phyloP scores from a whole-genome alignment of 1,140 invertebrate genomes.

The Choristoneura fumiferana region DNA sequence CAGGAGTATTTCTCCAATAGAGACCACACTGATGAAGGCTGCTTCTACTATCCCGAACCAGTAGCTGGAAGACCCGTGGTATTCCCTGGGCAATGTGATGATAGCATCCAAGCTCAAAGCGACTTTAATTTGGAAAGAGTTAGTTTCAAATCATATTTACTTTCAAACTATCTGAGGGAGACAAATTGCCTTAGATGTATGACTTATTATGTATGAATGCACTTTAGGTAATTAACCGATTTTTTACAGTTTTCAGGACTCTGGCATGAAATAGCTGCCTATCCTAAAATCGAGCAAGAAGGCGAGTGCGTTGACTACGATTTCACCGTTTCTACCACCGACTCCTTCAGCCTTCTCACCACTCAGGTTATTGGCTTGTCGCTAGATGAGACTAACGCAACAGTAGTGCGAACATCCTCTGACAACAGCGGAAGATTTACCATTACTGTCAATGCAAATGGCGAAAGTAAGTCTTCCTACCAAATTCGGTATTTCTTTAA shows the following conservation, averaged over 20 bases:
- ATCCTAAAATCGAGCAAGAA: constrained; percentile 44
- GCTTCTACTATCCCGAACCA: constrained; percentile 62
- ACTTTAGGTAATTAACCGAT: neutral
- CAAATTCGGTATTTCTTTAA: constrained; percentile 32
- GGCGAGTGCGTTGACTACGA: constrained; percentile 54
- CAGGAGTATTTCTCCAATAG: constrained; percentile 38
- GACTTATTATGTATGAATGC: too few relatives aligned
- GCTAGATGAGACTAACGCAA: constrained; percentile 29
- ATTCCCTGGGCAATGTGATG: constrained; percentile 58
- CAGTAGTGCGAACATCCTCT: constrained; percentile 28
- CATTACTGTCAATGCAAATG: constrained; percentile 28
- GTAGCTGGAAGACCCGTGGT: constrained; percentile 40
- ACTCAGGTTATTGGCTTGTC: constrained; percentile 35
- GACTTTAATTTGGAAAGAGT: constrained; percentile 43
- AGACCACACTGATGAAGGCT: constrained; percentile 45
- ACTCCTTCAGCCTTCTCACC: constrained; percentile 34
- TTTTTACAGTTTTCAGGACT: constrained; percentile 45
- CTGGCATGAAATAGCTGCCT: constrained; percentile 54
- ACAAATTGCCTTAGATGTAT: too few relatives aligned
- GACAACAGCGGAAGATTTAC: constrained; percentile 38
- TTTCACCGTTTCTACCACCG: constrained; percentile 27
- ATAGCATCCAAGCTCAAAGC: constrained; percentile 34
- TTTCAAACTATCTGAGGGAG: too few relatives aligned
- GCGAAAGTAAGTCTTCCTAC: constrained; percentile 26
- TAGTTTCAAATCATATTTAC: too few relatives aligned